phyloP scores from a whole-genome alignment of 2,888 invertebrate genomes.

The Harpalus rufipes region DNA sequence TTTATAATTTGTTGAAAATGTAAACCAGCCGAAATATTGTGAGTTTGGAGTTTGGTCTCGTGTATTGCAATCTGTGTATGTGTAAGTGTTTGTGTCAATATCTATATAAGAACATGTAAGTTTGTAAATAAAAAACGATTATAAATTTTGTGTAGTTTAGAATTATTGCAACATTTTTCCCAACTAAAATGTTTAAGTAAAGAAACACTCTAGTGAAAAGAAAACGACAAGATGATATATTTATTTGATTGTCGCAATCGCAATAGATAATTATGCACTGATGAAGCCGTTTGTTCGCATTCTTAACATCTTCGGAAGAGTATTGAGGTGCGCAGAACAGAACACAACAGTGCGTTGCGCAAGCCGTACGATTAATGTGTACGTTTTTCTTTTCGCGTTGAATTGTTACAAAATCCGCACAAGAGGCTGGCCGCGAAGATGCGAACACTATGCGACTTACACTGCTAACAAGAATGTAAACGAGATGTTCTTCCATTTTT shows the following conservation, averaged over 20 bases:
- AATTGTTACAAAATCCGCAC: conserved; percentile 59
- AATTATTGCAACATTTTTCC: background rate
- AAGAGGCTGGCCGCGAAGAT: conserved; percentile 29
- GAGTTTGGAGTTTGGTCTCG: too few species aligned
- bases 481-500: too few species aligned
- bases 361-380: conserved; percentile 54
- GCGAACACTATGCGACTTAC: conserved; percentile 24
- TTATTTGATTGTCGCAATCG: conserved; percentile 39
- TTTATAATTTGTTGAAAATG: too few species aligned
- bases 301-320: conserved; percentile 11
- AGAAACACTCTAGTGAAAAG: background rate
- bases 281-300: conserved; percentile 42
- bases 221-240: conserved; percentile 7
- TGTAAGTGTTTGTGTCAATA: too few species aligned
- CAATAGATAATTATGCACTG: conserved; percentile 45
- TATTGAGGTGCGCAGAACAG: conserved; percentile 12
- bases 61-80: too few species aligned
- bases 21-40: too few species aligned
- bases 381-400: conserved; percentile 52
- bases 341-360: conserved; percentile 35
- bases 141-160: too few species aligned
- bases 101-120: too few species aligned
- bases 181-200: background rate
- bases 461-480: conserved; percentile 18
- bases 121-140: too few species aligned